Evolutionary conservation across 2,113 vertebrate genomes (phyloP).

Genomic region (Erythrocercus mccallii): DNA sequence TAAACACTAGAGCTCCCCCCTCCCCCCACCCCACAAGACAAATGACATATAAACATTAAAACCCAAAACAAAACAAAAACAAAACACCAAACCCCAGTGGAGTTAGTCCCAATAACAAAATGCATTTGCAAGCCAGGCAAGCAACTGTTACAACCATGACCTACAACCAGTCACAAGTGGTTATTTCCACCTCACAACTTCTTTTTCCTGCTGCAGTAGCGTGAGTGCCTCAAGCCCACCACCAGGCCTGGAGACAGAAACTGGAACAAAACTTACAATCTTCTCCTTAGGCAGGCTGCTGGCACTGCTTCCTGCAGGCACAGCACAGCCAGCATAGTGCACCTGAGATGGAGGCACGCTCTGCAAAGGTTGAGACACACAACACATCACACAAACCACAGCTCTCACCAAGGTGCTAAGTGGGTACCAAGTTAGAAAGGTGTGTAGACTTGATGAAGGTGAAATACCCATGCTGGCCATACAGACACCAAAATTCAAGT

Average conservation of each 20-base stretch:
- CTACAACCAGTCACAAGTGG: neutral
- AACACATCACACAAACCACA: constrained; percentile 73
- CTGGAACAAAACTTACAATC: constrained; percentile 77
- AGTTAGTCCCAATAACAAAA: neutral
- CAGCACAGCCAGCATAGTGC: constrained; percentile 81
- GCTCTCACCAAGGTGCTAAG: neutral
- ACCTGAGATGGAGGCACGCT: constrained; percentile 87
- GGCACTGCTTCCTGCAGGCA: constrained; percentile 76
- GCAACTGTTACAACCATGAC: neutral
- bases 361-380: constrained; percentile 88
- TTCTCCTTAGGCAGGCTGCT: constrained; percentile 75
- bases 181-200: neutral
- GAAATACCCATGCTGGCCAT: neutral
- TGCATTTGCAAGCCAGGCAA: neutral
- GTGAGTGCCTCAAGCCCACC: neutral
- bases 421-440: constrained; percentile 14
- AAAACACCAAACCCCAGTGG: neutral
- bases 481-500: neutral
- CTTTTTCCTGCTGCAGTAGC: neutral
- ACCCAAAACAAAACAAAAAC: neutral
- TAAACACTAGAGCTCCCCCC: neutral
- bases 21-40: neutral
- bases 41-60: neutral
- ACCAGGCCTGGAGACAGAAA: constrained; percentile 62
- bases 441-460: neutral